Evolutionary conservation across 1,140 invertebrate species (phyloP).

Genomic region (Wasmannia auropunctata): DNA sequence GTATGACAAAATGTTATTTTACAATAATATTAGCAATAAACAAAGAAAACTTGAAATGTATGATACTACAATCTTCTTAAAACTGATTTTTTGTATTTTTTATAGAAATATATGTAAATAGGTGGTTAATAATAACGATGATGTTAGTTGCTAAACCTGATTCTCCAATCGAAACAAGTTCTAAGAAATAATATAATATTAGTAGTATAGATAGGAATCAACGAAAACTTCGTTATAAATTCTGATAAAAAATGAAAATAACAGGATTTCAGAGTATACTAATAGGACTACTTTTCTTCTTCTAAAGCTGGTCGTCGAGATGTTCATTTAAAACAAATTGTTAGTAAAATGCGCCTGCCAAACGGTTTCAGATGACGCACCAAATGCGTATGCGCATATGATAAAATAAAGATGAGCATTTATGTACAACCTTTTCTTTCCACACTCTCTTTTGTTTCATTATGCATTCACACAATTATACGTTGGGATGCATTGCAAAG

Average conservation of each 20-base stretch:
- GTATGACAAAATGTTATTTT: background rate
- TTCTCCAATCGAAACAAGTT: conserved; percentile 9
- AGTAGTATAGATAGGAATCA: background rate
- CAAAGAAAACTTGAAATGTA: background rate
- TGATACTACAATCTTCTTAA: background rate
- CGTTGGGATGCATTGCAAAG: background rate
- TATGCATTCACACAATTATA: conserved; percentile 12
- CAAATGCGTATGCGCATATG: conserved; percentile 51
- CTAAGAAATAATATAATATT: conserved; percentile 6
- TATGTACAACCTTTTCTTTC: conserved; percentile 20
- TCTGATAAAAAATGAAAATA: conserved; percentile 60
- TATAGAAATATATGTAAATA: background rate
- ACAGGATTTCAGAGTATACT: conserved; percentile 27
- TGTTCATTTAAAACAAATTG: conserved; percentile 27
- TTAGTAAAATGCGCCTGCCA: background rate
- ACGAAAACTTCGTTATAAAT: conserved; percentile 13
- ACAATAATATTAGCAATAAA: background rate
- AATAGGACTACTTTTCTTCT: conserved; percentile 4
- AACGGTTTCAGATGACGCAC: conserved; percentile 66
- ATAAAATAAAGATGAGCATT: conserved; percentile 43
- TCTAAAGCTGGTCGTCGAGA: background rate
- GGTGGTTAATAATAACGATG: background rate
- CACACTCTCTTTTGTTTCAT: conserved; percentile 32
- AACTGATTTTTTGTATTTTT: background rate
- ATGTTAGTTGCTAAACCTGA: conserved; percentile 24